These are phyloP conservation scores for Pampusana beccarii DNA, from an alignment of 2,113 vertebrate species.

Conservation along the genomic window DNA sequence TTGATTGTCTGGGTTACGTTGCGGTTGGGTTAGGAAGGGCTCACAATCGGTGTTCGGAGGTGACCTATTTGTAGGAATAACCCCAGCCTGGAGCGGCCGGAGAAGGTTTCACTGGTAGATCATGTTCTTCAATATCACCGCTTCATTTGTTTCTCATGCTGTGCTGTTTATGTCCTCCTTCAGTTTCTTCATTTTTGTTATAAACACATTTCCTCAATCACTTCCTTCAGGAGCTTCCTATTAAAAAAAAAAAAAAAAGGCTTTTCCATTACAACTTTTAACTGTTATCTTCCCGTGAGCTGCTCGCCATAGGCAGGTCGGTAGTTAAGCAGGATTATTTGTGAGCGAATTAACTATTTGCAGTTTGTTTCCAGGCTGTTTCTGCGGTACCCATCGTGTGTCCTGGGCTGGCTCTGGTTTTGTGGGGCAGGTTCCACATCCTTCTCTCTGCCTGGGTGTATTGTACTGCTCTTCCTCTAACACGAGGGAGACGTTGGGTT, in stretches of 20 bases:
- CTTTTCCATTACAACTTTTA: neutral
- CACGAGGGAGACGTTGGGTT: rapidly evolving
- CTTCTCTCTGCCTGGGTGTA: neutral
- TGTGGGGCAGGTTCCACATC: neutral
- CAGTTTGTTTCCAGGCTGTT: neutral
- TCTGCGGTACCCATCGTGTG: neutral
- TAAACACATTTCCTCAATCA: neutral
- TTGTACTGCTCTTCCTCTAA: neutral
- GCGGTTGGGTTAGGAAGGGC: neutral
- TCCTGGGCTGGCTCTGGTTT: neutral
- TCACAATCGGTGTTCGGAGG: neutral
- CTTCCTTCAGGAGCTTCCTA: neutral
- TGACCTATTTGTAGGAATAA: slow-evolving; percentile 40
- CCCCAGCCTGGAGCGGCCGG: neutral
- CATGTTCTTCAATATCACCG: neutral
- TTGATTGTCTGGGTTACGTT: neutral
- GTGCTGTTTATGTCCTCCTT: neutral
- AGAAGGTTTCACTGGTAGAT: neutral
- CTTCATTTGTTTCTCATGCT: neutral
- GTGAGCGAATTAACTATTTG: neutral
- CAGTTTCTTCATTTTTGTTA: neutral
- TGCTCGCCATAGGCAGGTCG: neutral
- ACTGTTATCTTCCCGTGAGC: neutral
- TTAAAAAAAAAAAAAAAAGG: neutral
- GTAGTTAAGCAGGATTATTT: neutral